A percentile compares a stretch with the other conserved stretches of the same genome.
Evolutionary conservation across 2,888 invertebrate genomes (phyloP).

Genomic region (Eustalomyia histrio): DNA sequence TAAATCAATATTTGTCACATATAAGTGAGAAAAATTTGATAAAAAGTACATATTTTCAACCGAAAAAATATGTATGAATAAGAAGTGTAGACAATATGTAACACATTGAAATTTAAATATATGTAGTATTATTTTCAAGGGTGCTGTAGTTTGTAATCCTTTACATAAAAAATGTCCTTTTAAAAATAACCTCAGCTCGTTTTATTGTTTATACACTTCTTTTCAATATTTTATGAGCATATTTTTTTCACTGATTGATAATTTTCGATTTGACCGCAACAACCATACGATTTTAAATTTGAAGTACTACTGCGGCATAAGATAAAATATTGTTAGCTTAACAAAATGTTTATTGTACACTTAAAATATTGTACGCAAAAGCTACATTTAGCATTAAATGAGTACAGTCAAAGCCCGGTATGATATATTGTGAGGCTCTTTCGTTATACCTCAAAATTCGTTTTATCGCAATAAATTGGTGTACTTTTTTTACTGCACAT

Average conservation of each 20-base stretch:
- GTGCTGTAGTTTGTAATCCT: not conserved
- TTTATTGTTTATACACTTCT: not conserved
- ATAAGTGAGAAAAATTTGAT: conserved; percentile 35
- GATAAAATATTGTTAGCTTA: conserved; percentile 43
- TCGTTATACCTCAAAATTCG: no score
- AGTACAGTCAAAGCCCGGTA: no score
- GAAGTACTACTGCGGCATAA: conserved; percentile 52
- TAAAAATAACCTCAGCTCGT: not conserved
- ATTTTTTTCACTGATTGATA: conserved; percentile 21
- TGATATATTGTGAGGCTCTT: no score
- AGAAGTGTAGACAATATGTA: conserved; percentile 15
- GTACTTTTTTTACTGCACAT: no score
- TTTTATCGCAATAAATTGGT: no score
- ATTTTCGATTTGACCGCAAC: conserved; percentile 29
- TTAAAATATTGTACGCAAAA: conserved; percentile 47
- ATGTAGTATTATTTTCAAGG: not conserved
- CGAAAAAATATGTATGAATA: not conserved
- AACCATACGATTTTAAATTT: conserved; percentile 56
- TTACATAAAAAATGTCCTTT: conserved; percentile 1
- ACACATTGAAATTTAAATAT: conserved; percentile 9
- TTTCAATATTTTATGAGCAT: conserved; percentile 25
- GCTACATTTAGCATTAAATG: conserved; percentile 36
- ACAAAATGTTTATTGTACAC: conserved; percentile 49
- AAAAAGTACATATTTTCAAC: not conserved
- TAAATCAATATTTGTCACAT: conserved; percentile 59